Percentiles rank a stretch among this genome's conserved stretches.
phyloP scores from a whole-genome alignment of 2,797 vertebrate species.

The Menidia menidia region DNA sequence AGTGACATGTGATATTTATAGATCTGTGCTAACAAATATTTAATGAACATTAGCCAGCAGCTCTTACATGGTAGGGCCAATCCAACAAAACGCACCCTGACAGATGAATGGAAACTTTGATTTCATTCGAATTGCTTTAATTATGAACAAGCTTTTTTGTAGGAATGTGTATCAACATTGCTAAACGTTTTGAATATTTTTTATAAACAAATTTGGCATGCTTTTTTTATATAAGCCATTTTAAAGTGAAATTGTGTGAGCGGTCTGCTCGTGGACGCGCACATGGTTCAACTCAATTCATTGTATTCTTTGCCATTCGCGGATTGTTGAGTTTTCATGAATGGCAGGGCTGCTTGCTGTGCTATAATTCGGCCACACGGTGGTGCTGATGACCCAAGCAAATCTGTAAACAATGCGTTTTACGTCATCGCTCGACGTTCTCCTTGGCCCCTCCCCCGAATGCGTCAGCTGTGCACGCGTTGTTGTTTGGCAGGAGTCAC shows the following conservation, averaged over 20 bases:
- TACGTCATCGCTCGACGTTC: conserved; percentile 27
- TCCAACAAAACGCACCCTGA: conserved; percentile 52
- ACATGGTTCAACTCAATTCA: background rate
- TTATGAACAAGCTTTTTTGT: conserved; percentile 2
- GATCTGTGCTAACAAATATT: conserved; percentile 87
- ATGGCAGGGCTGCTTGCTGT: background rate
- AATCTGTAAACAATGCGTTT: conserved; percentile 10
- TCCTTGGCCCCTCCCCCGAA: conserved; percentile 28
- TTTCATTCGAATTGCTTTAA: conserved; percentile 19
- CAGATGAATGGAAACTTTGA: conserved; percentile 46
- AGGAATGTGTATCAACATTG: background rate
- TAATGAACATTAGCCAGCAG: conserved; percentile 84
- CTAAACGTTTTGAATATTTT: background rate
- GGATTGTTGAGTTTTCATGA: conserved; percentile 29
- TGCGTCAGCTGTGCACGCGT: conserved; percentile 51
- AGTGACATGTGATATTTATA: conserved; percentile 87
- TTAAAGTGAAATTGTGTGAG: background rate
- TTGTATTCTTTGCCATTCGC: conserved; percentile 6
- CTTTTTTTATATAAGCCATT: background rate
- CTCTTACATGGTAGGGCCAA: conserved; percentile 64
- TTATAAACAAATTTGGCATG: too few relatives aligned
- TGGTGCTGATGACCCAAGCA: conserved; percentile 24
- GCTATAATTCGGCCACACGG: conserved; percentile 42
- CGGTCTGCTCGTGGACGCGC: background rate
- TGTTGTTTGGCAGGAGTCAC: conserved; percentile 72